Evolutionary conservation across 2,113 vertebrate species (phyloP).

Genomic region (Alaudala cheleensis): DNA sequence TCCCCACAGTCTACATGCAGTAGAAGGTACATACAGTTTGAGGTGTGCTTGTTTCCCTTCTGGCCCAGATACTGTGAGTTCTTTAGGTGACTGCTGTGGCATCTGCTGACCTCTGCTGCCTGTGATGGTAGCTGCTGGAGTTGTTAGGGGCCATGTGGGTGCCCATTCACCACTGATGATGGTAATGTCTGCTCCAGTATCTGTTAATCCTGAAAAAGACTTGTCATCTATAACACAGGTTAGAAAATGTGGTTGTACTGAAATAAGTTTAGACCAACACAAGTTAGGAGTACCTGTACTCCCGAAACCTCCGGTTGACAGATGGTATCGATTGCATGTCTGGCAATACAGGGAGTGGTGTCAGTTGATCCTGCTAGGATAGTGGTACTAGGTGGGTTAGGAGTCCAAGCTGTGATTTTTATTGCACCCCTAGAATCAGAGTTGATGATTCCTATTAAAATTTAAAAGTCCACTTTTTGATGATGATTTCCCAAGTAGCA

Average conservation of each 20-base stretch:
- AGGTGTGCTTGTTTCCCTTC: background rate
- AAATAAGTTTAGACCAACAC: background rate
- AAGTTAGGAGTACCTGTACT: background rate
- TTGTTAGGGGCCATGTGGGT: background rate
- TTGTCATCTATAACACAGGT: background rate
- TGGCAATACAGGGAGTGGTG: rapidly evolving
- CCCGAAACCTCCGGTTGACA: background rate
- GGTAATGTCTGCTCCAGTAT: background rate
- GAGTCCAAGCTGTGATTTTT: background rate
- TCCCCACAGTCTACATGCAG: too few species aligned
- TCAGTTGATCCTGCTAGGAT: background rate
- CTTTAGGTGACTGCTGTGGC: background rate
- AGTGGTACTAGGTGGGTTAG: background rate
- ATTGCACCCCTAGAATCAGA: background rate
- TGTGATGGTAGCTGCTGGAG: too few species aligned
- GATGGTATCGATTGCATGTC: rapidly evolving
- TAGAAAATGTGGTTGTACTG: background rate
- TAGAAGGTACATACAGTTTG: background rate
- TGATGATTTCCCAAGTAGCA: background rate
- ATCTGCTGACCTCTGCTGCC: background rate
- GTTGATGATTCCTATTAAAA: background rate
- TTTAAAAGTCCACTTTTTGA: background rate
- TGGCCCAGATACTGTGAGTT: too few species aligned
- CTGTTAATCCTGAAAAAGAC: too few species aligned
- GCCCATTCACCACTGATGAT: background rate